phyloP scores from a whole-genome alignment of 2,888 invertebrate species.

The Ichneumoninae sp. region DNA sequence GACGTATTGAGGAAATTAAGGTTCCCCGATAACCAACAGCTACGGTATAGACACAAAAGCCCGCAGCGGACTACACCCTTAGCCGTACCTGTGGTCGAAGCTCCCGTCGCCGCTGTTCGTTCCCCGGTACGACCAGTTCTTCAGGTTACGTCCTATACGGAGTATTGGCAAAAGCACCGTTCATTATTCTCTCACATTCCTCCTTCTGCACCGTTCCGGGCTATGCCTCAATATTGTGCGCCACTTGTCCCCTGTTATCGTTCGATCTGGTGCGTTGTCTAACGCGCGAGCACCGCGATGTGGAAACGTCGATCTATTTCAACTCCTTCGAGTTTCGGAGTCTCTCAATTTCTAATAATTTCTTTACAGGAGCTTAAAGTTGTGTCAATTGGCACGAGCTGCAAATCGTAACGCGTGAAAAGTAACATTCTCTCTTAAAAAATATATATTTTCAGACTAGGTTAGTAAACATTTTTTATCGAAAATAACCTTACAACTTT shows the following conservation, averaged over 20 bases:
- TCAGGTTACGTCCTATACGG: conserved; percentile 64
- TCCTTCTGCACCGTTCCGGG: background rate
- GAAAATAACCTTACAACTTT: background rate
- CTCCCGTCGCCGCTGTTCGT: conserved; percentile 11
- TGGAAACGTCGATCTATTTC: conserved; percentile 10
- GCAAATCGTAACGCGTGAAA: too few species aligned
- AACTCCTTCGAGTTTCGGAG: background rate
- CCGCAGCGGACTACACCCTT: conserved; percentile 46
- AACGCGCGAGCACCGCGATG: background rate
- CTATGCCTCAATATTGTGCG: background rate
- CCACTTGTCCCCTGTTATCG: conserved; percentile 5
- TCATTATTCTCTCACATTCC: conserved; percentile 4
- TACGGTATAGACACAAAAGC: conserved; percentile 48
- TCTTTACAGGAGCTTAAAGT: too few species aligned
- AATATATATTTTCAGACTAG: too few species aligned
- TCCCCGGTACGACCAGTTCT: conserved; percentile 72
- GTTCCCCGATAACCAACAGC: conserved; percentile 71
- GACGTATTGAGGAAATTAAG: conserved; percentile 80
- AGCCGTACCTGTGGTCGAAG: conserved; percentile 13
- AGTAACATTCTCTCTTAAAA: too few species aligned
- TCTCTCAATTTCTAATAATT: background rate
- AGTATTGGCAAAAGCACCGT: conserved; percentile 25
- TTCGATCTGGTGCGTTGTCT: background rate
- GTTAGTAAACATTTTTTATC: too few species aligned
- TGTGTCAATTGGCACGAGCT: too few species aligned